phyloP scores from a whole-genome alignment of 2,113 vertebrate species.

The Prunella fulvescens region DNA sequence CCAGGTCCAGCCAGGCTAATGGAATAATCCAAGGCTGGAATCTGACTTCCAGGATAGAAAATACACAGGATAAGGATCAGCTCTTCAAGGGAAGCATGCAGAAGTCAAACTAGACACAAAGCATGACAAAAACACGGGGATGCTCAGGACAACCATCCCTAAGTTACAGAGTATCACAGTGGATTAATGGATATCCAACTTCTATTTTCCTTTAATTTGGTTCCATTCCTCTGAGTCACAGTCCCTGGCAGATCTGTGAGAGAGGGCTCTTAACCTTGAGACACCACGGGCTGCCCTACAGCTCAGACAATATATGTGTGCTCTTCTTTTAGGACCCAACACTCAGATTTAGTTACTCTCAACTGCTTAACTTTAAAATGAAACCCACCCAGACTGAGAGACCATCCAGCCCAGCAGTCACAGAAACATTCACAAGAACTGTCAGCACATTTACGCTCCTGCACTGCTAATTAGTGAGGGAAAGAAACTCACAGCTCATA shows the following conservation, averaged over 20 bases:
- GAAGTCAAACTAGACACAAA: not conserved
- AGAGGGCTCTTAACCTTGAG: not conserved
- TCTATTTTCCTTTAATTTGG: not conserved
- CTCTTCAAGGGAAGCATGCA: not conserved
- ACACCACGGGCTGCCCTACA: not conserved
- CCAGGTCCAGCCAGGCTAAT: not conserved
- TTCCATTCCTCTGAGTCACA: not conserved
- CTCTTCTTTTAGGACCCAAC: not conserved
- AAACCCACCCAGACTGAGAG: not conserved
- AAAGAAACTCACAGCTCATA: not conserved
- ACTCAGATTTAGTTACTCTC: not conserved
- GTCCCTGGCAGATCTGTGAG: not conserved
- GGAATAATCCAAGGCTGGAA: not conserved
- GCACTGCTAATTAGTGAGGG: not conserved
- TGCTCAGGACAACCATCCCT: not conserved
- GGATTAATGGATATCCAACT: not conserved
- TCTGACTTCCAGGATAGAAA: not conserved
- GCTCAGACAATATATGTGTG: not conserved
- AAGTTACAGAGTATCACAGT: not conserved
- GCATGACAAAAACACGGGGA: not conserved
- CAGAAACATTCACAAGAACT: not conserved
- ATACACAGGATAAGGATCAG: fast-evolving
- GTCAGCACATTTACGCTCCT: not conserved
- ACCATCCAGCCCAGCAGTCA: not conserved
- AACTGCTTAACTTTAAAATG: not conserved